Evolutionary conservation across 2,113 vertebrate species (phyloP).

Genomic region (Ondatra zibethicus): DNA sequence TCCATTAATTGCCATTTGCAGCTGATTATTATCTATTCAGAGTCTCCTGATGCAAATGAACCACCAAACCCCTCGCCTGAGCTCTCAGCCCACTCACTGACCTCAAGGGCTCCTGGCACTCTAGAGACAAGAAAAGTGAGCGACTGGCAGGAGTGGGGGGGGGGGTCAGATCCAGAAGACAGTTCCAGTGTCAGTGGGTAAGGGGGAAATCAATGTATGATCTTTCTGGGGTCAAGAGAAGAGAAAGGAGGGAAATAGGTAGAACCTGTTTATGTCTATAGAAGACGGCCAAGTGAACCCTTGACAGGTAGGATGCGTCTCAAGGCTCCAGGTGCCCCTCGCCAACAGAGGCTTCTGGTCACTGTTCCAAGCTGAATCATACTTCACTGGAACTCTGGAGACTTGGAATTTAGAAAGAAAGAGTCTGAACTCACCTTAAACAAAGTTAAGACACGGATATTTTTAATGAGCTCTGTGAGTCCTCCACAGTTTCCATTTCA

Average conservation of each 20-base stretch:
- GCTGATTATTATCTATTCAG: constrained; percentile 69
- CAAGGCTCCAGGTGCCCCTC: accelerated
- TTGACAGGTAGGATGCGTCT: accelerated
- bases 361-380: background rate
- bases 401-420: background rate
- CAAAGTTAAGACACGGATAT: background rate
- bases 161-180: background rate
- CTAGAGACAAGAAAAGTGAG: background rate
- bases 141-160: background rate
- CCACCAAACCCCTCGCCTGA: background rate
- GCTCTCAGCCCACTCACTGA: constrained; percentile 39
- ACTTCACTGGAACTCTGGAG: background rate
- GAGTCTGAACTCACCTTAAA: background rate
- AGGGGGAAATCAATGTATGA: background rate
- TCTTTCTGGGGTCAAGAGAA: constrained; percentile 31
- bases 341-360: no score
- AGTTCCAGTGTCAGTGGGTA: background rate
- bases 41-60: constrained; percentile 53
- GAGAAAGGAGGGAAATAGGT: background rate
- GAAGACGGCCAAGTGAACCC: background rate
- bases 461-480: background rate
- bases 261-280: background rate
- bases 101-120: background rate
- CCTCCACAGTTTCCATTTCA: background rate
- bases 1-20: constrained; percentile 74